Evolutionary conservation across 2,797 vertebrate genomes (phyloP).

Genomic region (Cichlasoma orientale): DNA sequence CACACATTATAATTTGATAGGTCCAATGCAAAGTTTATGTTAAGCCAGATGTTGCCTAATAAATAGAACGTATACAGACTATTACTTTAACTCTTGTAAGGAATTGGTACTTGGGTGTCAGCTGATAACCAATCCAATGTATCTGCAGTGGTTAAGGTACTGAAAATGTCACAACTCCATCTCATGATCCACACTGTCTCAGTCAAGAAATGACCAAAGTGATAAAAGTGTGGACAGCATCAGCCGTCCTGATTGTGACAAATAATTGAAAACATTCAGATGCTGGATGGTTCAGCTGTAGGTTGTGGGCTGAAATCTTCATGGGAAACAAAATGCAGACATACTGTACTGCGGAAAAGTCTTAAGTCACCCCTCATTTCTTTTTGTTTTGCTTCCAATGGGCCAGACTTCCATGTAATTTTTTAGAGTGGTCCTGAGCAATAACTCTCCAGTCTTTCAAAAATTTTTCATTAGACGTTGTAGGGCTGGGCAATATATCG

Average conservation of each 20-base stretch:
- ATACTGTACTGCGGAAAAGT: neutral
- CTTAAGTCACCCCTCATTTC: neutral
- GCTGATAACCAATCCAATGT: neutral
- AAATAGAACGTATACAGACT: neutral
- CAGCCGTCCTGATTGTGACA: neutral
- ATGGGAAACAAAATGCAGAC: neutral
- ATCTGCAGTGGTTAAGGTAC: neutral
- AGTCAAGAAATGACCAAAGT: neutral
- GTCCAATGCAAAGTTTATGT: neutral
- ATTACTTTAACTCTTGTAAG: neutral
- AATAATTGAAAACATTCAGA: neutral
- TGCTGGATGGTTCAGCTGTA: neutral
- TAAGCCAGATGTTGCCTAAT: neutral
- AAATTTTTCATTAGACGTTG: neutral
- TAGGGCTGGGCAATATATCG: too few relatives aligned
- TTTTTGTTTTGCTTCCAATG: neutral
- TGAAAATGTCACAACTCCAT: neutral
- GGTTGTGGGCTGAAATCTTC: neutral
- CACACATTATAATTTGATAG: neutral
- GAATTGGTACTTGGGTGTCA: neutral
- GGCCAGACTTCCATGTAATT: neutral
- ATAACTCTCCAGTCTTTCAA: neutral
- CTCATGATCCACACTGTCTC: neutral
- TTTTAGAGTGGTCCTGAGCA: neutral
- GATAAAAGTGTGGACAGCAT: neutral